Percentiles rank a stretch among this genome's conserved stretches.
These are phyloP conservation scores for Huso huso DNA, from an alignment of 2,797 vertebrate species.

Conservation along the genomic window DNA sequence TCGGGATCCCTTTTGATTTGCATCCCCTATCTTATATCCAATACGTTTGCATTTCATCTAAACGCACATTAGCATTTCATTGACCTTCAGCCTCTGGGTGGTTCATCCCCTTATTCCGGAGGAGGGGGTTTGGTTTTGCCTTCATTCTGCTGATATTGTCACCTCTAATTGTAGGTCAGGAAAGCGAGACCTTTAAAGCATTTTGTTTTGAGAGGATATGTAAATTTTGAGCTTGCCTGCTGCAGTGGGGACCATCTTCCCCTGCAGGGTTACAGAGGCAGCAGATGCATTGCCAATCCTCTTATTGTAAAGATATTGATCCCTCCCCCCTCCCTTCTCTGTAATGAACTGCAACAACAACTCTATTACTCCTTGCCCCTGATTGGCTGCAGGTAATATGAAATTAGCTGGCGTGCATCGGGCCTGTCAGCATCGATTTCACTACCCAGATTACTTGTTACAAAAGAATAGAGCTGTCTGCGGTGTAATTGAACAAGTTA, in stretches of 20 bases:
- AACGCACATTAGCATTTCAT: neutral
- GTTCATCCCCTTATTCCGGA: slow-evolving; percentile 29
- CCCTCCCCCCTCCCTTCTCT: slow-evolving; percentile 52
- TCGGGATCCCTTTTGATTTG: no score
- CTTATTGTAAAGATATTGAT: slow-evolving; percentile 76
- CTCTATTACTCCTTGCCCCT: slow-evolving; percentile 77
- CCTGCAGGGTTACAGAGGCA: slow-evolving; percentile 40
- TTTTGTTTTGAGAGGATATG: slow-evolving; percentile 31
- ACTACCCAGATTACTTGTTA: slow-evolving; percentile 98
- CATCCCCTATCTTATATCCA: no score
- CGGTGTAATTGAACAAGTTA: slow-evolving; percentile 98
- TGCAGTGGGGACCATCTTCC: slow-evolving; percentile 26
- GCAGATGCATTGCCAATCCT: slow-evolving; percentile 53
- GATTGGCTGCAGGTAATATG: slow-evolving; percentile 96
- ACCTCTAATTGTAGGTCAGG: slow-evolving; percentile 33
- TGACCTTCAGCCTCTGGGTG: slow-evolving; percentile 23
- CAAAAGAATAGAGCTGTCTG: slow-evolving; percentile 99
- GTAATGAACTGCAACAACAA: slow-evolving; percentile 94
- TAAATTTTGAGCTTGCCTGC: slow-evolving; percentile 17
- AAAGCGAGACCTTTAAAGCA: slow-evolving; percentile 22
- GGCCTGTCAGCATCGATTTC: slow-evolving; percentile 97
- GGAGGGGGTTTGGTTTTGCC: slow-evolving; percentile 20
- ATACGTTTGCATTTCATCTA: no score
- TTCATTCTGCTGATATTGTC: slow-evolving; percentile 34
- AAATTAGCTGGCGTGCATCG: slow-evolving; percentile 91